phyloP scores from a whole-genome alignment of 1,140 invertebrate species.

The Agrilus planipennis region DNA sequence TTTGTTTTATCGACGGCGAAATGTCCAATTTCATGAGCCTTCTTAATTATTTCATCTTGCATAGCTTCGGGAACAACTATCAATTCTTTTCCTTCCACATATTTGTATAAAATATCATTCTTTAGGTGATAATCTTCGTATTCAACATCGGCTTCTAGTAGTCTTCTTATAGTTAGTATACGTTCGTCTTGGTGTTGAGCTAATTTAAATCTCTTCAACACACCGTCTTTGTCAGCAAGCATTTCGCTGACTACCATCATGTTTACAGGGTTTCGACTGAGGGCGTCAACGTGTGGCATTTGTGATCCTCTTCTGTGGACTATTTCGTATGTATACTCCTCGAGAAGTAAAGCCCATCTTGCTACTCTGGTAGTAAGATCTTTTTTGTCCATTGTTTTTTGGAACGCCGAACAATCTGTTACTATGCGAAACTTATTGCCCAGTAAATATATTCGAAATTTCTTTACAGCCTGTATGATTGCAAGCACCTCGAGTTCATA shows the following conservation, averaged over 20 bases:
- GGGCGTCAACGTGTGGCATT: slow-evolving; percentile 14
- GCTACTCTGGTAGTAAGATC: slow-evolving; percentile 27
- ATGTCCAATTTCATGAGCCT: slow-evolving; percentile 11
- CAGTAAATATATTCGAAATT: slow-evolving; percentile 34
- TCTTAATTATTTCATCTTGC: slow-evolving; percentile 8
- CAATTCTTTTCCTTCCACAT: slow-evolving; percentile 7
- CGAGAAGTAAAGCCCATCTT: slow-evolving; percentile 28
- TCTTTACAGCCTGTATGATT: slow-evolving; percentile 34
- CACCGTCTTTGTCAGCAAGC: too few relatives aligned
- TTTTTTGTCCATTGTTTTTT: slow-evolving; percentile 24
- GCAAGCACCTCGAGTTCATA: slow-evolving; percentile 37
- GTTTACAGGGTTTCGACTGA: too few relatives aligned
- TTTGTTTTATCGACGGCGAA: slow-evolving; percentile 26
- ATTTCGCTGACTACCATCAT: too few relatives aligned
- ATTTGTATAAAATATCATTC: slow-evolving; percentile 21
- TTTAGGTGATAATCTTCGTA: slow-evolving; percentile 20
- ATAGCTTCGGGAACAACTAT: slow-evolving; percentile 10
- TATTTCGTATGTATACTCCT: slow-evolving; percentile 28
- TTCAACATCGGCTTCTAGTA: too few relatives aligned
- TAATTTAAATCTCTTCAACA: too few relatives aligned
- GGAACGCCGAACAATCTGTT: slow-evolving; percentile 27
- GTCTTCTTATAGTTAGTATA: too few relatives aligned
- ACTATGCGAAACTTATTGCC: slow-evolving; percentile 28
- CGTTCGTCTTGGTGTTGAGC: too few relatives aligned
- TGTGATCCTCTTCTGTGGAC: slow-evolving; percentile 17